Conservation (phyloP, 2,797 vertebrate genomes). For the Oophaga sylvatica region DNA sequence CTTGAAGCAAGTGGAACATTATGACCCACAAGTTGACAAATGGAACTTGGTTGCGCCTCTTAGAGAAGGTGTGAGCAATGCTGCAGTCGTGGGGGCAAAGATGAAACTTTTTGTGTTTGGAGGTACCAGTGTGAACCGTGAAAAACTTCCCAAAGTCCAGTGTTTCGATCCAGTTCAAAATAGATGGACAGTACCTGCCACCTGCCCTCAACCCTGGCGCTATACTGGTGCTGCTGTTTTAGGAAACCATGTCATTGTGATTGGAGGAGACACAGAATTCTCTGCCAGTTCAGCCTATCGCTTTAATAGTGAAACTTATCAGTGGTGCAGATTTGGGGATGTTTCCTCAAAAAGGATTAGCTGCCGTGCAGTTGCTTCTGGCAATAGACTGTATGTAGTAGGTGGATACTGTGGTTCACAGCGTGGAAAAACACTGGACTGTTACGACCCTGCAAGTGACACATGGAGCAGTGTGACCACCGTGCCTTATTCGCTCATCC, state of each 20-base stretch:
- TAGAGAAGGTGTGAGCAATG: constrained; percentile 85
- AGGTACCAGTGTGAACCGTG: constrained; percentile 82
- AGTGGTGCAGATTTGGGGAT: constrained; percentile 86
- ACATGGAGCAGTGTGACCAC: constrained; percentile 87
- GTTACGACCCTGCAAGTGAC: constrained; percentile 83
- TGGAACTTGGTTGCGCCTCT: constrained; percentile 86
- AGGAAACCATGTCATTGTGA: constrained; percentile 82
- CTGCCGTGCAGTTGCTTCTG: constrained; percentile 84
- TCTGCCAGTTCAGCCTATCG: constrained; percentile 84
- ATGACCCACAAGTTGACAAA: constrained; percentile 85
- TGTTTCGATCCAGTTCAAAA: constrained; percentile 85
- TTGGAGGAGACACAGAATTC: constrained; percentile 85
- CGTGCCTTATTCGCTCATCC: constrained; percentile 86
- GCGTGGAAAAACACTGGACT: constrained; percentile 84
- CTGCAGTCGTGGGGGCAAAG: constrained; percentile 83
- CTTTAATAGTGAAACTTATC: constrained; percentile 87
- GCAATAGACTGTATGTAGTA: constrained; percentile 84
- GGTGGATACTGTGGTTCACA: constrained; percentile 86
- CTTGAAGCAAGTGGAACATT: constrained; percentile 86
- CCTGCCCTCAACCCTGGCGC: constrained; percentile 86
- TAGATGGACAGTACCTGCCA: constrained; percentile 81
- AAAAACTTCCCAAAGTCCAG: constrained; percentile 85
- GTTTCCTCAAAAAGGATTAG: constrained; percentile 84
- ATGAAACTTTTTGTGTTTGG: constrained; percentile 87
- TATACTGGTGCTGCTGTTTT: constrained; percentile 84